Conservation (phyloP, 2,797 vertebrate species). For the Salmo trutta region DNA sequence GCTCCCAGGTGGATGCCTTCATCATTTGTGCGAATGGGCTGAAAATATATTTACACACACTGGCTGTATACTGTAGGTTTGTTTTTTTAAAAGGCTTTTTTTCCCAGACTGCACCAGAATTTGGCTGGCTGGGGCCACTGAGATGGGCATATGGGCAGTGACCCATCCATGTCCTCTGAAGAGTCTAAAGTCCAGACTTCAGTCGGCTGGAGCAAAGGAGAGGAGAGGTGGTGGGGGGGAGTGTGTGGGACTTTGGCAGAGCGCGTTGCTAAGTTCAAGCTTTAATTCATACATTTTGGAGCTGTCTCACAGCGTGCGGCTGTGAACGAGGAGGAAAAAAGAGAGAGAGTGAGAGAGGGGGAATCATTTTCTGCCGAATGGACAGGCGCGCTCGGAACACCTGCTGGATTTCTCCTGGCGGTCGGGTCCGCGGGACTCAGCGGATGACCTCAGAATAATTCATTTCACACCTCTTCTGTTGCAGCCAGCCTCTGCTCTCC, state of each 20-base stretch:
- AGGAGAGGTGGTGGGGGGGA: background rate
- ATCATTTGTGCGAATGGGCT: conserved; percentile 54
- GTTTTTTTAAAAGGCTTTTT: conserved; percentile 50
- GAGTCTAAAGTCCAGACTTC: conserved; percentile 60
- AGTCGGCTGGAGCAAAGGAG: conserved; percentile 43
- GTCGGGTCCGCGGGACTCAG: conserved; percentile 37
- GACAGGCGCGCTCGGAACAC: conserved; percentile 48
- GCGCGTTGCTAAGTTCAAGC: conserved; percentile 56
- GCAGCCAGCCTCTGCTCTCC: background rate
- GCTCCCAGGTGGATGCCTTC: conserved; percentile 60
- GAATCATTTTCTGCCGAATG: conserved; percentile 51
- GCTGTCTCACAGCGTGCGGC: conserved; percentile 53
- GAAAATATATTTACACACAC: conserved; percentile 66
- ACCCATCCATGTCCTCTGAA: conserved; percentile 55
- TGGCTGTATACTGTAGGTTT: conserved; percentile 38
- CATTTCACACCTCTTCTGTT: conserved; percentile 49
- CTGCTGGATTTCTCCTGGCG: conserved; percentile 55
- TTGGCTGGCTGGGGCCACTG: conserved; percentile 47
- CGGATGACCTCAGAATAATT: conserved; percentile 60
- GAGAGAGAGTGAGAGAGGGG: conserved; percentile 30
- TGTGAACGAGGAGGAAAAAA: conserved; percentile 31
- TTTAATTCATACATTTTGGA: conserved; percentile 69
- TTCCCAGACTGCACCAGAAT: conserved; percentile 47
- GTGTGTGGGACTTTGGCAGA: background rate
- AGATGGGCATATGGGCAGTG: conserved; percentile 55